Evolutionary conservation across 2,888 invertebrate species (phyloP), one percentile per base, ranked within the genome.

Genomic region (Lagria hirta): DNA sequence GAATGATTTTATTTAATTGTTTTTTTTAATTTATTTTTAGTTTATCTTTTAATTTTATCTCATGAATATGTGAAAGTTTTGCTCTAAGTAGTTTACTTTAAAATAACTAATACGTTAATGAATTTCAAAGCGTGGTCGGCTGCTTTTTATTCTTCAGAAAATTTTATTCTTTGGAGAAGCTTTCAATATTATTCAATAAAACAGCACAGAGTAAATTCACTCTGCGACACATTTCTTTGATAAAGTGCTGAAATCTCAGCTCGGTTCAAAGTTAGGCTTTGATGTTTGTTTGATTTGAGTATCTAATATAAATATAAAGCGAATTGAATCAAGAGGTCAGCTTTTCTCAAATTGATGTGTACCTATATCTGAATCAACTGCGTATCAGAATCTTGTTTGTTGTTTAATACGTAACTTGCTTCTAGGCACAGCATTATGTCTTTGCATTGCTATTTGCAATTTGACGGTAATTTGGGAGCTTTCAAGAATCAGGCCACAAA

Each of bases 371-470:
- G n/a, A n/a, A n/a, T 5, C 18, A 18, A 5, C 4, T 5, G 6
- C 18, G 6, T 18, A 18, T 18, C 4, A 6, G 18, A 18, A 33
- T 16, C 28, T 48, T 46, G 29, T 23, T 51, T 42, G 29, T 57
- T 65, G n/a, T n/a, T n/a, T n/a, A n/a, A n/a, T n/a, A n/a, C n/a
- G n/a, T n/a, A n/a, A n/a, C n/a, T n/a, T n/a, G n/a, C n/a, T n/a
- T n/a, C 7, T 70, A 88, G 89, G 90, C 18, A 81, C 82, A 1
- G 60, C 81, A 10, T 76, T 91, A 30, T 87, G 87, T 66, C 58
- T 81, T 21, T 79, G 86, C 44, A 86, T 91, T 62, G 88, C 88
- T 40, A 81, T 83, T 69, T 90, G 89, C 73, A 92, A 92, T 73
- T 70, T 88, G 59, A 84, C 87, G 5, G 90, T 92, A 43, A 86